A percentile compares a stretch with the other conserved stretches of the same genome.
These are phyloP conservation scores for Hydrozoanthus gracilis DNA, from an alignment of 92 coral and sea anemone genomes.

Conservation along the genomic window DNA sequence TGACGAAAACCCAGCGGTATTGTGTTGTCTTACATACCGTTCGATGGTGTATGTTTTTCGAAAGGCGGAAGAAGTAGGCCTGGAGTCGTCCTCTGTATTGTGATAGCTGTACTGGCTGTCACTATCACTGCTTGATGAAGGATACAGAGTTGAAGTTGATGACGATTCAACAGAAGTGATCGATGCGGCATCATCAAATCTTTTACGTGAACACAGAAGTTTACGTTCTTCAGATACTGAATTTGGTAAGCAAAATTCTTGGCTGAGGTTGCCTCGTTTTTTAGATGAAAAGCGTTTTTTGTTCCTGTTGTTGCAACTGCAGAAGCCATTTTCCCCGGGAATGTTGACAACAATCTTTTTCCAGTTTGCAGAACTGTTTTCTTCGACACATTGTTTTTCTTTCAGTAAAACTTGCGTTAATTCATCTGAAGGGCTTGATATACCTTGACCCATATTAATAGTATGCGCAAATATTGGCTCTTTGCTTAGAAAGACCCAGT, in stretches of 20 bases:
- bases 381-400: neutral
- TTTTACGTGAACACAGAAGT: neutral
- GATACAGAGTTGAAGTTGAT: slow-evolving; percentile 11
- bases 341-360: slow-evolving; percentile 24
- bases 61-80: neutral
- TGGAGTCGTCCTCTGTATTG: slow-evolving; percentile 3
- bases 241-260: neutral
- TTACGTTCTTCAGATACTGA: slow-evolving; percentile 34
- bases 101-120: neutral
- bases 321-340: slow-evolving; percentile 43
- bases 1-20: neutral
- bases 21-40: neutral
- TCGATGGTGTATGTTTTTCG: slow-evolving; percentile 8
- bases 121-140: slow-evolving; percentile 28
- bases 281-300: neutral
- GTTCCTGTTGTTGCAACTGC: neutral
- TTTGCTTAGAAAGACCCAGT: too few relatives aligned
- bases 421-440: slow-evolving; percentile 36
- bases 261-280: neutral
- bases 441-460: slow-evolving; percentile 30
- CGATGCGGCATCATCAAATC: slow-evolving; percentile 10
- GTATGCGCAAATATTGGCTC: too few relatives aligned
- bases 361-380: neutral
- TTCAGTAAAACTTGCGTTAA: slow-evolving; percentile 11
- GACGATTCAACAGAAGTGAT: slow-evolving; percentile 14